phyloP scores from a whole-genome alignment of 2,888 invertebrate species.

The Ophion costatus region DNA sequence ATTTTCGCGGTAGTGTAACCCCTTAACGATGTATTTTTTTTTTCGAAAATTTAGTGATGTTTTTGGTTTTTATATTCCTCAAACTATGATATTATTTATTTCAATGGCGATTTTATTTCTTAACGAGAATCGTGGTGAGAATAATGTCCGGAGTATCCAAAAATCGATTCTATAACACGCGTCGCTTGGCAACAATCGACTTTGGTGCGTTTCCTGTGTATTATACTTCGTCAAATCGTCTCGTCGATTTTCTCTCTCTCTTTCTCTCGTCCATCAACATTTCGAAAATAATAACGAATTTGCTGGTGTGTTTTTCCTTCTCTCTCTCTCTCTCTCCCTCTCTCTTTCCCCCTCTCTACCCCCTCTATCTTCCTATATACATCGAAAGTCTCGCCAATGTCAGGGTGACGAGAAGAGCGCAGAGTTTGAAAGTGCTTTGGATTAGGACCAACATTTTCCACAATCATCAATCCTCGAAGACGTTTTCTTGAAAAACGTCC shows the following conservation, averaged over 20 bases:
- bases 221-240: slow-evolving; percentile 3
- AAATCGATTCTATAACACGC: slow-evolving; percentile 19
- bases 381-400: slow-evolving; percentile 31
- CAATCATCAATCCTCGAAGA: slow-evolving; percentile 15
- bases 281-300: slow-evolving; percentile 4
- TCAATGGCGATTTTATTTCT: neutral
- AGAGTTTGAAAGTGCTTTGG: slow-evolving; percentile 43
- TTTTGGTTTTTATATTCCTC: too few relatives aligned
- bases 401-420: neutral
- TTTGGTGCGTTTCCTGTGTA: slow-evolving; percentile 20
- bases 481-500: slow-evolving; percentile 43
- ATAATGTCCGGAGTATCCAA: slow-evolving; percentile 1
- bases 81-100: too few relatives aligned
- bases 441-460: slow-evolving; percentile 48
- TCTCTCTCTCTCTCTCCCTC: neutral
- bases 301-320: neutral
- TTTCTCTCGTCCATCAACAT: slow-evolving; percentile 2
- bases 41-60: too few relatives aligned
- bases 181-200: slow-evolving; percentile 59
- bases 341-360: neutral
- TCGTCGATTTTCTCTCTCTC: neutral
- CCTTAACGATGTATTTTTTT: too few relatives aligned
- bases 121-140: neutral
- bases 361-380: neutral
- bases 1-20: too few relatives aligned